Evolutionary conservation across 2,113 vertebrate genomes (phyloP), one percentile per base, ranked within the genome.

Genomic region (Cynocephalus volans): DNA sequence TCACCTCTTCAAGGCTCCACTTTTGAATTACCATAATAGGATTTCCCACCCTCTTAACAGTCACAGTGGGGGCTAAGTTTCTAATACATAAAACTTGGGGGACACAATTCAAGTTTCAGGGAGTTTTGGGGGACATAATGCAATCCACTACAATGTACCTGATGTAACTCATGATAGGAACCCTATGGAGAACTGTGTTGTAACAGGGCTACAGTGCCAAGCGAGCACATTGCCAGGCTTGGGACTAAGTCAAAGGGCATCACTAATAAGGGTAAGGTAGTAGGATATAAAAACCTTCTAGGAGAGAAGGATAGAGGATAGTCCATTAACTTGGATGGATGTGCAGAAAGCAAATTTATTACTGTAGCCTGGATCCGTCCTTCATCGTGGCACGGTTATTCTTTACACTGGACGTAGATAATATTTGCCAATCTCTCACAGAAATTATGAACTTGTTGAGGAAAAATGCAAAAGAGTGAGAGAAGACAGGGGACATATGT

Each of bases 361-460:
- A 45, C 26, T 14, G 31, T 65, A 85, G 41, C 73, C 90, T 31
- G 8, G 18, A 81, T 89, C 56, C 79, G 50, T 41, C 41, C 5
- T 62, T 75, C 56, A 9, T 80, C 26, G 67, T 4, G 4, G 36
- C 23, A 56, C n/a, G 2, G 10, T 5, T 70, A 21, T 60, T 83
- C 96, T 23, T 90, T 31, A 64, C 5, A 1, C 48, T 48, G 31
- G 33, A 58, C 4, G 0, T 45, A 31, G 17, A 70, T 60, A 33
- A 52, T 54, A 8, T 50, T 50, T 90, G 58, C 56, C 14, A 83
- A 1, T 4, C 33, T 58, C 36, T 92, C 41, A 17, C 4, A 52
- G 92, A 81, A 93, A 52, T 92, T 79, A 83, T 90, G 28, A 86
- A 85, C n/a, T 92, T 67, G 18, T 19, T 45, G 17, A 87, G 11